Evolutionary conservation across 2,888 invertebrate species (phyloP).

Genomic region (Argyra leucocephala): DNA sequence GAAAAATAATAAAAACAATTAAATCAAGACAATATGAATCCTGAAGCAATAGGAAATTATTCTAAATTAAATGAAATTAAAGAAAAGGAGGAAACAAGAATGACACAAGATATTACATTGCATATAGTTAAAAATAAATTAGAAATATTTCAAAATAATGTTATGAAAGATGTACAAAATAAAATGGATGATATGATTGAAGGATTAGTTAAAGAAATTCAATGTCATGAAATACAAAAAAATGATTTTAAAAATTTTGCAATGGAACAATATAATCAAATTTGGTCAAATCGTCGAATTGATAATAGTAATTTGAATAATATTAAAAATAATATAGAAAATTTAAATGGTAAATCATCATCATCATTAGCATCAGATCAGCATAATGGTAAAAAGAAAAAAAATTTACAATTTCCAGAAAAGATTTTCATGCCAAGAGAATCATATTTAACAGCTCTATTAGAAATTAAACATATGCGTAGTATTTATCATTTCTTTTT

Average conservation of each 20-base stretch:
- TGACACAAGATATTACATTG: background rate
- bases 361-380: background rate
- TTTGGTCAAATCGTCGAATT: constrained; percentile 23
- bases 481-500: constrained; percentile 80
- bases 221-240: constrained; percentile 33
- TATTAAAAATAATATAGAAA: constrained; percentile 2
- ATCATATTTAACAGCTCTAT: constrained; percentile 70
- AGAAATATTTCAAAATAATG: constrained; percentile 29
- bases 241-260: constrained; percentile 36
- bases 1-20: background rate
- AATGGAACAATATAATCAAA: constrained; percentile 17
- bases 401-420: constrained; percentile 44
- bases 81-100: background rate
- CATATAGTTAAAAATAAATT: background rate
- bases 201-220: constrained; percentile 37
- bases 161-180: constrained; percentile 34
- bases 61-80: background rate
- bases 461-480: constrained; percentile 66
- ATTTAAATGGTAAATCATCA: background rate
- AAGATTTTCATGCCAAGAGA: constrained; percentile 63
- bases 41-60: background rate
- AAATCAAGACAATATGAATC: background rate
- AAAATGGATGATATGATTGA: constrained; percentile 36
- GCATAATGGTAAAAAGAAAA: background rate
- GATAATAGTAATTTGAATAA: constrained; percentile 7